Percentiles rank a stretch among this genome's conserved stretches.
These are phyloP conservation scores for Pammene fasciana DNA, from an alignment of 2,888 invertebrate species.

Conservation along the genomic window DNA sequence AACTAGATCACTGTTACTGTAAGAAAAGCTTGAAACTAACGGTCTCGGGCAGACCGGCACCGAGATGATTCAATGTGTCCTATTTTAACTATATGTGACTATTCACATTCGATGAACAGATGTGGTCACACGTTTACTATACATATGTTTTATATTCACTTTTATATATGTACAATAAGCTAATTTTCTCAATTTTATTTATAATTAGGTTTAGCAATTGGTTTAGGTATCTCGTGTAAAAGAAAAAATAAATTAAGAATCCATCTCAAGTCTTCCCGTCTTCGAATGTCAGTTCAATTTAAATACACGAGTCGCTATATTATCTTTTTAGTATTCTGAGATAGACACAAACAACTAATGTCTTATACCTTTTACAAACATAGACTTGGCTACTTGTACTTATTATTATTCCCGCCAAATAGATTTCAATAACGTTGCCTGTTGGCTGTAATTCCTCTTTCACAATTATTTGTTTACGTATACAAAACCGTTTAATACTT, in stretches of 20 bases:
- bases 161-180: conserved; percentile 1
- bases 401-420: conserved; percentile 25
- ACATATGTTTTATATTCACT: conserved; percentile 3
- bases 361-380: conserved; percentile 18
- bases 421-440: conserved; percentile 43
- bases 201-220: background rate
- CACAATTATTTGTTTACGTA: conserved; percentile 54
- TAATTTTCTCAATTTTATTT: background rate
- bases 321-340: conserved; percentile 14
- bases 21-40: background rate
- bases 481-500: conserved; percentile 64
- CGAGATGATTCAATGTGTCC: too few relatives aligned
- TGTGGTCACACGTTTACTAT: background rate
- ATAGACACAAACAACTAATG: conserved; percentile 13
- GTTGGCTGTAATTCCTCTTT: conserved; percentile 60
- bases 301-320: conserved; percentile 3
- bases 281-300: background rate
- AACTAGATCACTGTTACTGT: background rate
- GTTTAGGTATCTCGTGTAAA: conserved; percentile 2
- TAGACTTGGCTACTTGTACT: conserved; percentile 39
- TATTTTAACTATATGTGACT: too few relatives aligned
- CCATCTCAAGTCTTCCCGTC: background rate
- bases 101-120: too few relatives aligned
- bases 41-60: background rate
- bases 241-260: background rate